phyloP scores from a whole-genome alignment of 2,888 invertebrate species.

The Camponotus fellah region DNA sequence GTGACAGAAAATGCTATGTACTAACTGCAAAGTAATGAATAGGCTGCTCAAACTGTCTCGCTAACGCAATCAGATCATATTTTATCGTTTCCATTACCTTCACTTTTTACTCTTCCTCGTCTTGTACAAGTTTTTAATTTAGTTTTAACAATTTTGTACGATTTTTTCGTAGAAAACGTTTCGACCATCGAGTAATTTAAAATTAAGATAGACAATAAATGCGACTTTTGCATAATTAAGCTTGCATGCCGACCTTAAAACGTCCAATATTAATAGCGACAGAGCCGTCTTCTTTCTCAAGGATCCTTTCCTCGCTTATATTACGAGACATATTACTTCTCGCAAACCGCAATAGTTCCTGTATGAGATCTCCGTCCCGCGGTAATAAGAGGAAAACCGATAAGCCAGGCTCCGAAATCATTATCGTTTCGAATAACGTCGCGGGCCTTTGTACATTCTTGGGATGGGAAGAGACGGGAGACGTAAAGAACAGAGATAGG shows the following conservation, averaged over 20 bases:
- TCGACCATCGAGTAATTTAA: neutral
- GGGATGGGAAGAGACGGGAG: neutral
- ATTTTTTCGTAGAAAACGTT: neutral
- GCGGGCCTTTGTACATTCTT: constrained; percentile 39
- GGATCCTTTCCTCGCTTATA: neutral
- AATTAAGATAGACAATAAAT: neutral
- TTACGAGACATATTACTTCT: constrained; percentile 24
- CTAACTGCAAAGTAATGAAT: constrained; percentile 6
- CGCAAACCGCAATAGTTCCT: constrained; percentile 12
- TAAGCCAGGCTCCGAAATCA: constrained; percentile 41
- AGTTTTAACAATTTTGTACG: neutral
- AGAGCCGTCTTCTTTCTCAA: neutral
- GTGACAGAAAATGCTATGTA: constrained; percentile 1
- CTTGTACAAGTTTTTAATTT: neutral
- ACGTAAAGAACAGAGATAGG: constrained; percentile 57
- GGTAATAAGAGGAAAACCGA: constrained; percentile 50
- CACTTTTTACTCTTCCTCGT: neutral
- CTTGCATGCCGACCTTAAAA: neutral
- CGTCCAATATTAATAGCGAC: constrained; percentile 16
- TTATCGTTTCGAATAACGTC: constrained; percentile 43
- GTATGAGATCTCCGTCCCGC: constrained; percentile 9
- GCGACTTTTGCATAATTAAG: neutral
- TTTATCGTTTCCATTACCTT: neutral
- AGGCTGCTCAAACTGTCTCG: neutral
- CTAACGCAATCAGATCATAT: neutral